Base-by-base conservation (phyloP, 2,888 invertebrate species). In the Leptura quadrifasciata region DNA sequence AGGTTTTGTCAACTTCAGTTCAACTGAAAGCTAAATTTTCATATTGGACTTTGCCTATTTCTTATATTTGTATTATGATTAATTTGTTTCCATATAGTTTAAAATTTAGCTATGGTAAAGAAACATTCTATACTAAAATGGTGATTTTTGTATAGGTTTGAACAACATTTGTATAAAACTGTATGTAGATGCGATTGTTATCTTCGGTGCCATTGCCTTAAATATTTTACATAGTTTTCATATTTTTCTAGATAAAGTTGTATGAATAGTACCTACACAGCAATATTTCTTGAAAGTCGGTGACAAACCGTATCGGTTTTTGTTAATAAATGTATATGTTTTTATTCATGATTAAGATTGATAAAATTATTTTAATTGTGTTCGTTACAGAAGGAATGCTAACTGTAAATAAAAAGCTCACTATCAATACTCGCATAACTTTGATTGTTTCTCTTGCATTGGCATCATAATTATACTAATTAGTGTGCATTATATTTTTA, bases 131-230 rank as follows among this genome's bases (percentile, higher is more conserved):
- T 77, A 68, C 69, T 61, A 72, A 77, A 72, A 69, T 67, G 72
- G 52, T 74, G 60, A 68, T 71, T 68, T 77, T 76, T 77, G 76
- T 72, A 70, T 77, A 74, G 61, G 75, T 77, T 80, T 76, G 76
- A 60, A 74, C 67, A 75, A 76, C 75, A 76, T 71, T 70, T 77
- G 79, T 79, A 80, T 78, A 81, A 82, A 82, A 74, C 65, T 80
- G 75, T 79, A 80, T 78, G 74, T 79, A 79, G 64, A 76, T 79
- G 79, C 77, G 77, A 76, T 80, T 78, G 79, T 81, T 80, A 76
- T 82, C 75, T 75, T 81, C 78, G 83, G 85, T 85, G 85, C 85
- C 85, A 86, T 85, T 84, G 83, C 85, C 85, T 85, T 85, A 83
- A 83, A 83, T 79, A 78, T 84, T 80, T 78, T 82, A 81, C 78